These are phyloP conservation scores for Sebastolobus alascanus DNA, from an alignment of 2,797 vertebrate species.

Conservation along the genomic window DNA sequence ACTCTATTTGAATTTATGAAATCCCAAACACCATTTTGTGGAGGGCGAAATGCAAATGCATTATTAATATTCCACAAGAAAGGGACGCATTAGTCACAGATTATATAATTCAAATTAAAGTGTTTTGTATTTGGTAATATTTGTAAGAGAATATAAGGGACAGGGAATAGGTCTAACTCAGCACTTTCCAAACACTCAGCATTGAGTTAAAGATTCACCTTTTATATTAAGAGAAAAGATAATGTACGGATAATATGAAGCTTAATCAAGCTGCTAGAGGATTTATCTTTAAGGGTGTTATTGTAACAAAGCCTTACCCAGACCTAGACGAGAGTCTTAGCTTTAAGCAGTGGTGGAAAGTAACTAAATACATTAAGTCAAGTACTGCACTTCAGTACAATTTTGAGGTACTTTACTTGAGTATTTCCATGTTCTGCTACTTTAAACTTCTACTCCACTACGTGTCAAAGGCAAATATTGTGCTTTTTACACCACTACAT, in stretches of 20 bases:
- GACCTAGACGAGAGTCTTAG: background rate
- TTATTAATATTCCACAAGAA: conserved; percentile 81
- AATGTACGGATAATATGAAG: background rate
- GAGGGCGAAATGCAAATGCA: conserved; percentile 78
- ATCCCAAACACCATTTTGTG: conserved; percentile 78
- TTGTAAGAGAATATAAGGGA: conserved; percentile 67
- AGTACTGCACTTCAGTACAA: too few species aligned
- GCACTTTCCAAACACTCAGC: conserved; percentile 55
- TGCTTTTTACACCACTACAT: too few species aligned
- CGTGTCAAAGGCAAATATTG: too few species aligned
- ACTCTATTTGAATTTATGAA: conserved; percentile 77
- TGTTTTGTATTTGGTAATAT: conserved; percentile 77
- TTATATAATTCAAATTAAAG: conserved; percentile 79
- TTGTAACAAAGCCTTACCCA: background rate
- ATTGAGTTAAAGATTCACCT: conserved; percentile 25
- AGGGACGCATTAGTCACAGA: conserved; percentile 79
- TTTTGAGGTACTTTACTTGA: too few species aligned
- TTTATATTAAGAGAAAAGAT: conserved; percentile 22
- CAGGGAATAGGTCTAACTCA: conserved; percentile 39
- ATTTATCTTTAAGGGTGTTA: conserved; percentile 18
- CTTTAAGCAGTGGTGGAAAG: background rate
- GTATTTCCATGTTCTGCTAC: too few species aligned
- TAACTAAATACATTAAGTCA: too few species aligned
- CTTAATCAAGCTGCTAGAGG: conserved; percentile 23
- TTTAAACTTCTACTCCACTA: too few species aligned